phyloP scores from a whole-genome alignment of 2,113 vertebrate species.

The Prietella phreatophila region DNA sequence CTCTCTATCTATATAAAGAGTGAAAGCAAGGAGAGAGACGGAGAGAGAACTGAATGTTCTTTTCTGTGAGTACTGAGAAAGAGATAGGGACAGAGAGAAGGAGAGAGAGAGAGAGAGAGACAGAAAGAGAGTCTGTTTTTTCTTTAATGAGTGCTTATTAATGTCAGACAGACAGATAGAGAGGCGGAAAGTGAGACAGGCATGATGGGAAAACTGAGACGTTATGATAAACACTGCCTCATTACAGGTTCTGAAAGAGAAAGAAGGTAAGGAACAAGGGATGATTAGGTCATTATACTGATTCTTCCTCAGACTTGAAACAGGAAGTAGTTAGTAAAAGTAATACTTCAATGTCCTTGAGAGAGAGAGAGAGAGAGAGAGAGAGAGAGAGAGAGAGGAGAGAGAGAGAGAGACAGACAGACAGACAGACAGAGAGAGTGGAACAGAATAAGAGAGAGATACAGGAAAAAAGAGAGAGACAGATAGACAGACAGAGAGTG shows the following conservation, averaged over 20 bases:
- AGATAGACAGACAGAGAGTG: not conserved
- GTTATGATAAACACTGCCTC: not conserved
- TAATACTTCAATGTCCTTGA: not conserved
- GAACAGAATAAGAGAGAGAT: not conserved
- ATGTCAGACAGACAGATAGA: conserved; percentile 5
- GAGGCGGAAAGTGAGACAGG: not conserved
- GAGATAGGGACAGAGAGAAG: not conserved
- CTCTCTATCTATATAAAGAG: not conserved
- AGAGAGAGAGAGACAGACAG: not conserved
- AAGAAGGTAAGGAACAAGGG: not conserved
- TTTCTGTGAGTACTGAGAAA: not conserved
- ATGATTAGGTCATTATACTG: not conserved
- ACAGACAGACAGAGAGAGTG: not conserved
- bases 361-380: not conserved
- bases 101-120: not conserved
- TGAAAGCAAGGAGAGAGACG: not conserved
- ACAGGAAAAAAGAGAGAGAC: not conserved
- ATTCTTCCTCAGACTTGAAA: not conserved
- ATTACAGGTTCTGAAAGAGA: not conserved
- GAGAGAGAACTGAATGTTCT: conserved; percentile 3
- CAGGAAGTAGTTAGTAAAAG: not conserved
- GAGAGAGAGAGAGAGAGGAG: not conserved
- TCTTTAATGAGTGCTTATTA: not conserved
- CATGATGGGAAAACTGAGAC: not conserved
- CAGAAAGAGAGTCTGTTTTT: not conserved